Conservation (phyloP, 2,888 invertebrate genomes). For the Trissolcus japonicus region DNA sequence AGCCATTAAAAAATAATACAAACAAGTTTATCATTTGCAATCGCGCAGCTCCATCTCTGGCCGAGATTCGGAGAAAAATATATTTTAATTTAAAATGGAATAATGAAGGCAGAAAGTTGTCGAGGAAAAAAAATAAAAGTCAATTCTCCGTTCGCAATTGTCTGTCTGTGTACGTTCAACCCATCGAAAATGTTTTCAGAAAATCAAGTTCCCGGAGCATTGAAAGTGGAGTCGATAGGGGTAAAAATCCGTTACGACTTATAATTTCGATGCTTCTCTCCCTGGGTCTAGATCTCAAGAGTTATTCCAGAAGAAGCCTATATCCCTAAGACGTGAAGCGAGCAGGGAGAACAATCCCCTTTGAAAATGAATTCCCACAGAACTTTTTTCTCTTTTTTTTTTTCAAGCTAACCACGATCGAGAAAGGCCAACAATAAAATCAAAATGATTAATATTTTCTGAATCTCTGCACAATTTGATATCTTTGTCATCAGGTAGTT, state of each 20-base stretch:
- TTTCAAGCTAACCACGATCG: background rate
- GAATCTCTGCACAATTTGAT: conserved; percentile 37
- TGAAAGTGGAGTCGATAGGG: conserved; percentile 16
- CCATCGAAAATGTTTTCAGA: conserved; percentile 20
- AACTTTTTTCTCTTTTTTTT: background rate
- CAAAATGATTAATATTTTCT: conserved; percentile 41
- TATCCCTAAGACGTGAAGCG: conserved; percentile 14
- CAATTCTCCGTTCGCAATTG: background rate
- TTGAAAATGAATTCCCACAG: background rate
- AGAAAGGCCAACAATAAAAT: conserved; percentile 11
- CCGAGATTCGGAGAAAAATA: too few species aligned
- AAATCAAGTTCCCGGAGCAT: conserved; percentile 25
- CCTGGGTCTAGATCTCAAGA: conserved; percentile 20
- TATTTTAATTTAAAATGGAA: too few species aligned
- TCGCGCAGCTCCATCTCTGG: too few species aligned
- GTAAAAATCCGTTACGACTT: conserved; percentile 33
- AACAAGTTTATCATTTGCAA: too few species aligned
- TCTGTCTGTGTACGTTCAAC: conserved; percentile 19
- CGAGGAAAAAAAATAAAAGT: conserved; percentile 1
- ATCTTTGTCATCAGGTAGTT: conserved; percentile 1
- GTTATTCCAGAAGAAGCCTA: conserved; percentile 13
- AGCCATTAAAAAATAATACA: too few species aligned
- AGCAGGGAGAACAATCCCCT: conserved; percentile 4
- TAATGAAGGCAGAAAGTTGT: too few species aligned
- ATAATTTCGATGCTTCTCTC: conserved; percentile 19